phyloP scores from a whole-genome alignment of 2,797 vertebrate genomes.

The Parauchenoglanis punctatus region DNA sequence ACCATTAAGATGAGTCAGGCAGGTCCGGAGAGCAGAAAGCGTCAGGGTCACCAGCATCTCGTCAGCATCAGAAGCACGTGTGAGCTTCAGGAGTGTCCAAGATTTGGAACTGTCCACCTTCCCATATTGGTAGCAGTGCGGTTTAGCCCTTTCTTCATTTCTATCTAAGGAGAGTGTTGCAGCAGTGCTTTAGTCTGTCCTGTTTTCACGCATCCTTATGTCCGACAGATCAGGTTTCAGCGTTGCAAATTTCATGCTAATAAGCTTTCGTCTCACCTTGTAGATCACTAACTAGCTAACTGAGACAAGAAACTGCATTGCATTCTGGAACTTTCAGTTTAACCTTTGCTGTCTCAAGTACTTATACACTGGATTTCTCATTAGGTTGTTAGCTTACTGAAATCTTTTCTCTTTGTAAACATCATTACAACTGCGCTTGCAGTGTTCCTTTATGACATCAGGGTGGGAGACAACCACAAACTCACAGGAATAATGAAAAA shows the following conservation, averaged over 20 bases:
- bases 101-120: not conserved
- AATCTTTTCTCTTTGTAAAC: not conserved
- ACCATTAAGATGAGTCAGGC: too few relatives aligned
- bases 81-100: not conserved
- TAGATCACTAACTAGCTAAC: not conserved
- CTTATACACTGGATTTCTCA: too few relatives aligned
- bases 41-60: not conserved
- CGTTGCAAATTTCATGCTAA: not conserved
- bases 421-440: not conserved
- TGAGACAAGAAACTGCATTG: not conserved
- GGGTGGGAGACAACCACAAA: not conserved
- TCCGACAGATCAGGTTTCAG: not conserved
- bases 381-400: not conserved
- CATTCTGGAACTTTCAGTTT: not conserved
- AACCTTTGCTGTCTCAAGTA: not conserved
- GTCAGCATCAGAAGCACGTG: not conserved
- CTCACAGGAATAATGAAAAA: not conserved
- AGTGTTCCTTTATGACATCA: not conserved
- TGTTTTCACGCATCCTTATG: not conserved
- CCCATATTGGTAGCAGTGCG: not conserved
- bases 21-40: too few relatives aligned
- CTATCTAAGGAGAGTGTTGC: not conserved
- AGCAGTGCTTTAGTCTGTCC: not conserved
- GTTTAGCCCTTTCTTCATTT: not conserved
- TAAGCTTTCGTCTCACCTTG: not conserved